Base-by-base conservation (phyloP, 2,113 vertebrate species). In the Calypte anna region DNA sequence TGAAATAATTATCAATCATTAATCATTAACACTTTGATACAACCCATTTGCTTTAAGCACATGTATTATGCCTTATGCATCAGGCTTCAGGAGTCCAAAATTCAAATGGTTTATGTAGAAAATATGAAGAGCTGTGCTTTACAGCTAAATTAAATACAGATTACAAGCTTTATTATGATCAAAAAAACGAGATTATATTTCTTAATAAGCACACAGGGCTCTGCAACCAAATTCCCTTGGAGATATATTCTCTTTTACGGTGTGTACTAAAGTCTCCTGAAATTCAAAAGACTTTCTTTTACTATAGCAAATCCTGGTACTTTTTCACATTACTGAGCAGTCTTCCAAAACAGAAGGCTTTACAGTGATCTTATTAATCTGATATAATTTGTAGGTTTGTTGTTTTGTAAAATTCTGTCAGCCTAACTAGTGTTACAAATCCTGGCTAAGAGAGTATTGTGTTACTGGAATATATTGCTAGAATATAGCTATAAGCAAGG, bases 1-100 rank as follows among this genome's bases (percentile, higher is more conserved):
- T 82, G 66, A 67, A 95, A 91, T 81, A 94, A 91, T 84, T 88
- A 93, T 70, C 40, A 91, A 86, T 74, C 72, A 89, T 70, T 94
- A 96, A 69, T 43, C 23, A 40, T 72, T 55, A 84, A 55, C 90
- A 87, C 59, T 88, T 86, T 76, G 30, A 38, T 68, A 61, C 67
- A 86, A 93, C 33, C 50, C 80, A 44, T 40, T 63, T 90, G 23
- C 10, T 93, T 95, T 91, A 94, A 94, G 59, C 44, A 94, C 59
- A 86, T 17, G 36, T 86, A 79, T 38, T 84, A 36, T 91, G 44
- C 74, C 69, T 82, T 95, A 92, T 51, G 61, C 84, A 77, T 88
- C 75, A 83, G 82, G 38, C 77, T 88, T 75, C 86, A 90, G 58
- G 92, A 87, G 87, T 8, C 46, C n/a, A 80, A 76, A 88, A 36